Base-by-base conservation (phyloP, 2,113 vertebrate species). In the Paraplagusia blochii region DNA sequence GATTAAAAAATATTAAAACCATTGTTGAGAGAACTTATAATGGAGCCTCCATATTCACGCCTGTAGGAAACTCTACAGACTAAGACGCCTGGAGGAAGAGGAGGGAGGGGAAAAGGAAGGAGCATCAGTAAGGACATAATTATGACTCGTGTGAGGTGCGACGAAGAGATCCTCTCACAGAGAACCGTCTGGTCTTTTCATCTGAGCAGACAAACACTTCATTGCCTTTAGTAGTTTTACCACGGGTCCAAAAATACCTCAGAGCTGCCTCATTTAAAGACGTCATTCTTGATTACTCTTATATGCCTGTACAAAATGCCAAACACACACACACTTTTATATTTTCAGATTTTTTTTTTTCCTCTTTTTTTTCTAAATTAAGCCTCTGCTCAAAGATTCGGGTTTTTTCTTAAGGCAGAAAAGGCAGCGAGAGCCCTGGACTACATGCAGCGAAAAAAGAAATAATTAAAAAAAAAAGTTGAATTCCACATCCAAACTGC, bases 201-300 rank as follows among this genome's bases (percentile, higher is more conserved):
- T 60, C 55, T 53, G 50, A 59, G 76, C 48, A 69, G 62, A 79
- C 63, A 55, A 76, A 82, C 85, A 83, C 80, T 82, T 79, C 77
- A 80, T 65, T 66, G 66, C 65, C 79, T 82, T n/a, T 81, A 72
- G 77, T 76, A 80, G 80, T 83, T 70, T 63, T 70, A 77, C 65
- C 74, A 82, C 71, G 59, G 63, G 63, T 76, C 76, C 69, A 76
- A 77, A 82, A 83, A 84, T 57, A 81, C 69, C 57, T 80, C 67
- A 58, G 63, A 88, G 85, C 83, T 85, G 86, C 86, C 85, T 85
- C 64, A 64, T 79, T 82, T 79, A 83, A 77, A 83, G 80, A 81
- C 68, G 59, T 54, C 22, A 46, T 57, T 74, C 81, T 72, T 49
- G 46, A 73, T 66, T 75, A 62, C 63, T 81, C 65, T 76, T 76